Evolutionary conservation across 2,797 vertebrate genomes (phyloP).

Genomic region (Epinephelus malabaricus): DNA sequence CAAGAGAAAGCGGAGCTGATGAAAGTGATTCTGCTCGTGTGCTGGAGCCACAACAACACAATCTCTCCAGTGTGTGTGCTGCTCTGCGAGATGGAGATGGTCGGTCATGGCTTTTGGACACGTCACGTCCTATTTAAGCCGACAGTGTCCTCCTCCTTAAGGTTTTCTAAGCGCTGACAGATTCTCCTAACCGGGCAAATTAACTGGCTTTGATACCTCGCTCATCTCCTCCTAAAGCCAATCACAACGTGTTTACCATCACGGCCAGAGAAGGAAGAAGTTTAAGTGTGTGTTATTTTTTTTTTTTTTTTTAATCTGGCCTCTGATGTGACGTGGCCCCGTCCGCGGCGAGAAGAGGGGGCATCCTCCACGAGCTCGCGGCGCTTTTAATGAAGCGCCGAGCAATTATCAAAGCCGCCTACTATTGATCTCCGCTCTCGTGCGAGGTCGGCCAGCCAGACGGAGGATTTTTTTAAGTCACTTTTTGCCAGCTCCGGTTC

Average conservation of each 20-base stretch:
- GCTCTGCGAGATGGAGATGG: conserved; percentile 41
- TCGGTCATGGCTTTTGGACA: conserved; percentile 58
- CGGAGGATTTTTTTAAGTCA: conserved; percentile 41
- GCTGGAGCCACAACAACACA: conserved; percentile 25
- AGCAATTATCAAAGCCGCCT: conserved; percentile 66
- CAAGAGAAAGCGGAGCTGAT: conserved; percentile 68
- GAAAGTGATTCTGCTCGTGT: conserved; percentile 62
- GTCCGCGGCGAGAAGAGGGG: conserved; percentile 24
- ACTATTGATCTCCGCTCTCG: conserved; percentile 49
- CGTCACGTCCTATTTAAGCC: conserved; percentile 74
- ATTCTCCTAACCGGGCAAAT: conserved; percentile 75
- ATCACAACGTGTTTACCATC: conserved; percentile 77
- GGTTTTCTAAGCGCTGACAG: conserved; percentile 70
- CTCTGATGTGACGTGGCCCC: conserved; percentile 56
- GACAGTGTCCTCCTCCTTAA: conserved; percentile 59
- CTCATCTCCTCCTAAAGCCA: conserved; percentile 77
- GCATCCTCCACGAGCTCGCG: conserved; percentile 26
- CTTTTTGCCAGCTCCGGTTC: conserved; percentile 53
- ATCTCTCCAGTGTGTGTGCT: conserved; percentile 13
- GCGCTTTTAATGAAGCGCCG: conserved; percentile 70
- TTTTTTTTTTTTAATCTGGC: conserved; percentile 61
- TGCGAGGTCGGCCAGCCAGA: conserved; percentile 28
- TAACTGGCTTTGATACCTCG: conserved; percentile 77
- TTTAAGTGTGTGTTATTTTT: conserved; percentile 42
- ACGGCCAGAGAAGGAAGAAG: conserved; percentile 18